phyloP scores from a whole-genome alignment of 1,140 invertebrate genomes.

The Dufourea novaeangliae region DNA sequence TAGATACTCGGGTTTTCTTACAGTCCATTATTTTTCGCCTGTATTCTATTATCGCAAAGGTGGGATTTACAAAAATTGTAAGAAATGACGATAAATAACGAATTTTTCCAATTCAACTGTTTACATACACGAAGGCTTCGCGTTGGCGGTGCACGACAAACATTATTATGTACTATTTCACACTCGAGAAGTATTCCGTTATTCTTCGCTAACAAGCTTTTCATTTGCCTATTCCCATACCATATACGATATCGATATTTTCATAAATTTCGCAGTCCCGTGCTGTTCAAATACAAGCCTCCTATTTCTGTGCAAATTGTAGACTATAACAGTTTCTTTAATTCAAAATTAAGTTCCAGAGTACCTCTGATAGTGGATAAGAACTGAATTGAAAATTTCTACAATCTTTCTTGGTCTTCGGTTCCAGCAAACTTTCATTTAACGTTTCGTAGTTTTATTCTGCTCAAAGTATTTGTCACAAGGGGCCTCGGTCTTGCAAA shows the following conservation, averaged over 20 bases:
- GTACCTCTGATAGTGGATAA: neutral
- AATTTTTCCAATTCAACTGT: neutral
- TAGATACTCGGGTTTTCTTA: too few relatives aligned
- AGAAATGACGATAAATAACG: too few relatives aligned
- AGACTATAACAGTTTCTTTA: neutral
- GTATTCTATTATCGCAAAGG: too few relatives aligned
- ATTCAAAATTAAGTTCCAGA: neutral
- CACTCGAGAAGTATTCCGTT: slow-evolving; percentile 14
- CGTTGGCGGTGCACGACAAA: neutral
- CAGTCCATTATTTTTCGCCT: too few relatives aligned
- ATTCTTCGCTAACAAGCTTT: slow-evolving; percentile 10
- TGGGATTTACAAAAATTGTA: too few relatives aligned
- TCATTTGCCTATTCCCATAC: neutral
- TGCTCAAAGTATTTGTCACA: too few relatives aligned
- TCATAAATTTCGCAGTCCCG: neutral
- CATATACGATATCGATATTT: neutral
- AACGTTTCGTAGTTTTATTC: too few relatives aligned
- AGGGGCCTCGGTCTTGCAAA: too few relatives aligned
- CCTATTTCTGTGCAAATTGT: neutral
- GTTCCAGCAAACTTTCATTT: too few relatives aligned
- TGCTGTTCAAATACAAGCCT: neutral
- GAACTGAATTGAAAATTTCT: too few relatives aligned
- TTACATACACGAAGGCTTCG: neutral
- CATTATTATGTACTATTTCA: slow-evolving; percentile 19
- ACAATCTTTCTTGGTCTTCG: too few relatives aligned